phyloP scores from a whole-genome alignment of 2,113 vertebrate genomes.

The Sebastes schlegelii region DNA sequence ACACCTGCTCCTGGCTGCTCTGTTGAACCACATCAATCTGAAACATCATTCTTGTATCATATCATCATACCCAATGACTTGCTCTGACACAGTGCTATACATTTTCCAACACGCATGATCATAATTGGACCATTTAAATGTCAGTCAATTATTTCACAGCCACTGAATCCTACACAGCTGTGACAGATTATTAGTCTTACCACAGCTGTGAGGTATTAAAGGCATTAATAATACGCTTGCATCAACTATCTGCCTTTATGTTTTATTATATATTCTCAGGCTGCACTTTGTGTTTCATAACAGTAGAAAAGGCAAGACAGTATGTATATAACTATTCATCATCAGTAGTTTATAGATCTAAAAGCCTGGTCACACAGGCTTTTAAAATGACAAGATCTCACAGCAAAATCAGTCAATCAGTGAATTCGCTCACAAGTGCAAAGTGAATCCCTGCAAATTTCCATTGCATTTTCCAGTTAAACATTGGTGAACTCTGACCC shows the following conservation, averaged over 20 bases:
- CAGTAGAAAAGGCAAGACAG: not conserved
- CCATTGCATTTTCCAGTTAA: not conserved
- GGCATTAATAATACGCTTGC: not conserved
- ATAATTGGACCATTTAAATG: not conserved
- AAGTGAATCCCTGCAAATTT: not conserved
- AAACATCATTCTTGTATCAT: not conserved
- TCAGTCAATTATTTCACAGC: not conserved
- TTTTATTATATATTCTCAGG: not conserved
- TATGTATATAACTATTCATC: not conserved
- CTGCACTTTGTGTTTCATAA: not conserved
- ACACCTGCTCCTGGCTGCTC: conserved; percentile 21
- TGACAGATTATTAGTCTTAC: not conserved
- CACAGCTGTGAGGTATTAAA: conserved; percentile 11
- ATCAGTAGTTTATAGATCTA: not conserved
- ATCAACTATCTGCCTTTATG: not conserved
- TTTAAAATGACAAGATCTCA: not conserved
- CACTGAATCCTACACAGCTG: not conserved
- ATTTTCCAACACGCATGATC: not conserved
- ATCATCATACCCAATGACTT: not conserved
- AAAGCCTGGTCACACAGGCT: not conserved
- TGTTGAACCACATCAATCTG: conserved; percentile 1
- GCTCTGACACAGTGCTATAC: not conserved
- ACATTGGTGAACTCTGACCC: not conserved
- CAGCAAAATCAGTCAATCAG: not conserved
- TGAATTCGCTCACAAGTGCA: no score